Conservation (phyloP, 1,140 invertebrate genomes). For the Copidosoma floridanum region DNA sequence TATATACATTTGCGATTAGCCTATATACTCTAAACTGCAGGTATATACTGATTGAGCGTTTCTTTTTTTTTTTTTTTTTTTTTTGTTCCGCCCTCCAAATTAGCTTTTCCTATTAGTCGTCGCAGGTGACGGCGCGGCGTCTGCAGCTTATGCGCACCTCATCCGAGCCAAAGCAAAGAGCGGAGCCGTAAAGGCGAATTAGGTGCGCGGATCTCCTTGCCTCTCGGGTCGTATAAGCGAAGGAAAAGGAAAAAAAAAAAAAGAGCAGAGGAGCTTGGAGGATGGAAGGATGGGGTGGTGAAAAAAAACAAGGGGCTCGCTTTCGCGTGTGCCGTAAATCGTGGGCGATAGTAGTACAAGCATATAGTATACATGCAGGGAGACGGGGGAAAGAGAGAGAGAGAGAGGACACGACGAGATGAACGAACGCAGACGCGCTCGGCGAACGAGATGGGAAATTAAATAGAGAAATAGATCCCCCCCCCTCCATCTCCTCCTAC, state of each 20-base stretch:
- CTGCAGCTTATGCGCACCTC: neutral
- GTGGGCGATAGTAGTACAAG: neutral
- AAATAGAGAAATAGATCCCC: slow-evolving; percentile 30
- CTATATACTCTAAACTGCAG: no score
- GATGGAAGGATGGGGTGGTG: neutral
- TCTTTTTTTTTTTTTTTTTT: slow-evolving; percentile 4
- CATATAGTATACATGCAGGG: no score
- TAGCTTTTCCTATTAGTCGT: slow-evolving; percentile 12
- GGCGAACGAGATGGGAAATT: slow-evolving; percentile 25
- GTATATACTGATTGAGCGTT: no score
- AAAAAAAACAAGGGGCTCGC: neutral
- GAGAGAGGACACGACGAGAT: slow-evolving; percentile 13
- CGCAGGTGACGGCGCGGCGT: slow-evolving; percentile 11
- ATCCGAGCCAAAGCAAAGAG: neutral
- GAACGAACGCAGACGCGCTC: slow-evolving; percentile 10
- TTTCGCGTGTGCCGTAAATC: slow-evolving; percentile 21
- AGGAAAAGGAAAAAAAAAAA: neutral
- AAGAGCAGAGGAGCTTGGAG: neutral
- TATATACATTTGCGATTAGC: no score
- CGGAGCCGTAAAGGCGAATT: slow-evolving; percentile 25
- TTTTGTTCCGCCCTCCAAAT: slow-evolving; percentile 8
- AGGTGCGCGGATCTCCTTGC: neutral
- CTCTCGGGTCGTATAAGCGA: neutral
- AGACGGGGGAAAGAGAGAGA: neutral
- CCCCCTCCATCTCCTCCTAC: neutral